Evolutionary conservation across 2,113 vertebrate species (phyloP).

Genomic region (Pangasianodon gigas): DNA sequence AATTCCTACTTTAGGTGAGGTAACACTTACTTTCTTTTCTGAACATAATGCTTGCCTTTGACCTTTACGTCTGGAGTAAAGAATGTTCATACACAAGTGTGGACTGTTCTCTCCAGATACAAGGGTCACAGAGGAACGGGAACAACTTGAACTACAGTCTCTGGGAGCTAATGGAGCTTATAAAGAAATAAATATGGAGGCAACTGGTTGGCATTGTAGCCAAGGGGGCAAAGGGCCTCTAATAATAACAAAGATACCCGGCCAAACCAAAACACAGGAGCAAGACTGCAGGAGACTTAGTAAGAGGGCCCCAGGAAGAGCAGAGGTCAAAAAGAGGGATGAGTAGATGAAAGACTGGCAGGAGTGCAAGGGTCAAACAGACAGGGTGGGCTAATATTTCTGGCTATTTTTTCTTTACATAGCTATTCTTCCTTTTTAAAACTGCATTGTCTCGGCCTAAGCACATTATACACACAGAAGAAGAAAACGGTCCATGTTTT

Average conservation of each 20-base stretch:
- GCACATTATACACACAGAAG: background rate
- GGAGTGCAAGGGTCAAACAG: background rate
- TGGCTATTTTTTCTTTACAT: slow-evolving; percentile 13
- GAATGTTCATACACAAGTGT: background rate
- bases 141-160: background rate
- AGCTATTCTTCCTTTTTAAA: background rate
- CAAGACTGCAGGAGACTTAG: slow-evolving; percentile 18
- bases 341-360: slow-evolving; percentile 27
- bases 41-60: background rate
- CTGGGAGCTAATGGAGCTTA: background rate
- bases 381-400: slow-evolving; percentile 7
- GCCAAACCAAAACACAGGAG: slow-evolving; percentile 18
- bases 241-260: slow-evolving; percentile 27
- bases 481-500: background rate
- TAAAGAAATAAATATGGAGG: background rate
- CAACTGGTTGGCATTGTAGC: background rate
- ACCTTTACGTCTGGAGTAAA: background rate
- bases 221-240: slow-evolving; percentile 2
- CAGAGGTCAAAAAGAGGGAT: slow-evolving; percentile 32
- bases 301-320: slow-evolving; percentile 13
- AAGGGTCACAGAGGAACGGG: background rate
- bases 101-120: background rate
- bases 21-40: background rate
- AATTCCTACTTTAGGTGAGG: background rate
- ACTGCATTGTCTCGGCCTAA: slow-evolving; percentile 6